Conservation (phyloP, 1,140 invertebrate genomes). For the Microplitis mediator region DNA sequence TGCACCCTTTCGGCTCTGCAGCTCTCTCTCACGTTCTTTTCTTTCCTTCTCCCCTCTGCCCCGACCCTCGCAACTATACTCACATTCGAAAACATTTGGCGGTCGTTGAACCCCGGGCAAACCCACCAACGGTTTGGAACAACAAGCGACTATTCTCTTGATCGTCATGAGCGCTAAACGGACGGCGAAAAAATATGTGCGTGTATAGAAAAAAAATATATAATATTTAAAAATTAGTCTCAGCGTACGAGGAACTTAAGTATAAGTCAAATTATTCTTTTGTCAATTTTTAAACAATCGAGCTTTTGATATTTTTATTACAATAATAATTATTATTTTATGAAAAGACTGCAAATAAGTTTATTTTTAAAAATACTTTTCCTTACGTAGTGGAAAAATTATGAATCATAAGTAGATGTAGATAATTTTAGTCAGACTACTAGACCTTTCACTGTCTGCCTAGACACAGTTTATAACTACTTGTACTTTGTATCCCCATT, state of each 20-base stretch:
- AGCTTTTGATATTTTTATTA: background rate
- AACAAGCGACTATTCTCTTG: constrained; percentile 52
- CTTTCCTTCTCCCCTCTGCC: constrained; percentile 11
- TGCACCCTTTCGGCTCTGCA: background rate
- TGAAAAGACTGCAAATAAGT: background rate
- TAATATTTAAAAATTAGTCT: background rate
- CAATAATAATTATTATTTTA: too few relatives aligned
- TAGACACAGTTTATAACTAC: background rate
- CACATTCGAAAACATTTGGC: constrained; percentile 56
- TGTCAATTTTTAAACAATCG: background rate
- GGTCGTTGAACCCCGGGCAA: constrained; percentile 56
- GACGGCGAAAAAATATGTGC: background rate
- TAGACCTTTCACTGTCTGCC: constrained; percentile 16
- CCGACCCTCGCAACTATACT: constrained; percentile 23
- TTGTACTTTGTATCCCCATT: background rate
- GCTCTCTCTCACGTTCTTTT: constrained; percentile 21
- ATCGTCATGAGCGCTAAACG: constrained; percentile 14
- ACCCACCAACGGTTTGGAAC: constrained; percentile 54
- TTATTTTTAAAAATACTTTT: background rate
- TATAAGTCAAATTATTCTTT: background rate
- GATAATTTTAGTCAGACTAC: constrained; percentile 6
- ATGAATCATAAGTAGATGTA: background rate
- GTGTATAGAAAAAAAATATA: background rate
- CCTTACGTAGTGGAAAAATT: background rate
- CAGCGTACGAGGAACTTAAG: background rate